Evolutionary conservation across 1,140 invertebrate genomes (phyloP).

Genomic region (Nymphalis io): DNA sequence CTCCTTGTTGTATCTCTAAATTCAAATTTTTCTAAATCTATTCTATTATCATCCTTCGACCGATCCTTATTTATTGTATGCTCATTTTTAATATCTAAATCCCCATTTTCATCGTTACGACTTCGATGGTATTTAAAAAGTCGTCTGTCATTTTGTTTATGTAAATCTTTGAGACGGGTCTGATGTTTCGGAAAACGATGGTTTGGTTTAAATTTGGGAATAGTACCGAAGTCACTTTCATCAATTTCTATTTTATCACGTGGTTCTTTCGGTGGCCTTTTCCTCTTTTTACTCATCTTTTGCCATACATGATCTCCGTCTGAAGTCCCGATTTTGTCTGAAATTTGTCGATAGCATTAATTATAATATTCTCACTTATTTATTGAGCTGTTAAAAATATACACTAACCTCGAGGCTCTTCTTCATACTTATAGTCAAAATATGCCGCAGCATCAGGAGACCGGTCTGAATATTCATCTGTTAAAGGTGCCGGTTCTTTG

Average conservation of each 20-base stretch:
- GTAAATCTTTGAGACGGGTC: conserved; percentile 31
- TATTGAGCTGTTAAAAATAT: neutral
- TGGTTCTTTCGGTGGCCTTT: conserved; percentile 14
- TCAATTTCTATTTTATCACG: conserved; percentile 28
- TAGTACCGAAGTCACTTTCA: conserved; percentile 29
- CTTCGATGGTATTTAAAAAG: conserved; percentile 7
- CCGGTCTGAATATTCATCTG: conserved; percentile 54
- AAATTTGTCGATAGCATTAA: neutral
- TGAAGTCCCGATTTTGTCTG: conserved; percentile 1
- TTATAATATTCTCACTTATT: neutral
- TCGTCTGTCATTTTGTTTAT: conserved; percentile 30
- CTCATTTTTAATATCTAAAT: conserved; percentile 32
- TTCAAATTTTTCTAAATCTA: conserved; percentile 31
- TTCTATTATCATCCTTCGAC: conserved; percentile 20
- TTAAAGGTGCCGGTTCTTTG: conserved; percentile 15
- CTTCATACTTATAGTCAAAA: conserved; percentile 61
- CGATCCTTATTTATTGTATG: conserved; percentile 29
- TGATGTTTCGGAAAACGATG: conserved; percentile 37
- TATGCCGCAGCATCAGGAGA: conserved; percentile 49
- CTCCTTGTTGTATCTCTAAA: conserved; percentile 38
- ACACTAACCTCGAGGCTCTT: conserved; percentile 42
- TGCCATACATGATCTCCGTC: conserved; percentile 37
- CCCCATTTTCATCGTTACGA: conserved; percentile 29
- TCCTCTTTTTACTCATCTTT: conserved; percentile 36
- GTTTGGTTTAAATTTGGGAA: conserved; percentile 37